A percentile compares a stretch with the other conserved stretches of the same genome.
phyloP scores from a whole-genome alignment of 2,113 vertebrate species.

The Benthochromis sp. region DNA sequence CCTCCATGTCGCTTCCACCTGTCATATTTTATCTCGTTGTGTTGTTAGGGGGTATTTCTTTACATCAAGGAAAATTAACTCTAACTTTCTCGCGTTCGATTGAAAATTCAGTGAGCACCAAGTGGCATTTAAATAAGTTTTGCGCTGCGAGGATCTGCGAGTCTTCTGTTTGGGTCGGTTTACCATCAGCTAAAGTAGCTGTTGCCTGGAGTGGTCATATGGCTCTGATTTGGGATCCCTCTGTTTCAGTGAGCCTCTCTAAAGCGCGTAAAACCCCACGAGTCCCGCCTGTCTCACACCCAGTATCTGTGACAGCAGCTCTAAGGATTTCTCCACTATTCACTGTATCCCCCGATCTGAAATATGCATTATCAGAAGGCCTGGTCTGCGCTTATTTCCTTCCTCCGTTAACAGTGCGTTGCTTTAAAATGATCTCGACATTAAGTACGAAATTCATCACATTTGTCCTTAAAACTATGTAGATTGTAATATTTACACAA shows the following conservation, averaged over 20 bases:
- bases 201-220: conserved; percentile 59
- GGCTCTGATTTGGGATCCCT: conserved; percentile 65
- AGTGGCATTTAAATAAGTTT: conserved; percentile 13
- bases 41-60: conserved; percentile 24
- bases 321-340: conserved; percentile 42
- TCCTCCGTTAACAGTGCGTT: not conserved
- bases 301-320: conserved; percentile 43
- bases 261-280: conserved; percentile 44
- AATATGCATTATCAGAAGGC: conserved; percentile 4
- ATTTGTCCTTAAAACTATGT: not conserved
- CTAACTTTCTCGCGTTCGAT: conserved; percentile 19
- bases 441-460: not conserved
- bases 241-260: conserved; percentile 42
- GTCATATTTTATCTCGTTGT: conserved; percentile 62
- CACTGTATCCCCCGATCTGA: conserved; percentile 17
- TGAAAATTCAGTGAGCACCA: not conserved
- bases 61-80: conserved; percentile 28
- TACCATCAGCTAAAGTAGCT: conserved; percentile 42
- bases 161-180: conserved; percentile 33
- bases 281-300: conserved; percentile 49
- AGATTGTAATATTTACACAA: not conserved
- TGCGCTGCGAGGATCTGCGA: not conserved
- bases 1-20: conserved; percentile 62
- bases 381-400: not conserved
- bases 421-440: not conserved